Evolutionary conservation across 2,888 invertebrate genomes (phyloP), one percentile per base, ranked within the genome.

Genomic region (Caenorhabditis macrosperma): DNA sequence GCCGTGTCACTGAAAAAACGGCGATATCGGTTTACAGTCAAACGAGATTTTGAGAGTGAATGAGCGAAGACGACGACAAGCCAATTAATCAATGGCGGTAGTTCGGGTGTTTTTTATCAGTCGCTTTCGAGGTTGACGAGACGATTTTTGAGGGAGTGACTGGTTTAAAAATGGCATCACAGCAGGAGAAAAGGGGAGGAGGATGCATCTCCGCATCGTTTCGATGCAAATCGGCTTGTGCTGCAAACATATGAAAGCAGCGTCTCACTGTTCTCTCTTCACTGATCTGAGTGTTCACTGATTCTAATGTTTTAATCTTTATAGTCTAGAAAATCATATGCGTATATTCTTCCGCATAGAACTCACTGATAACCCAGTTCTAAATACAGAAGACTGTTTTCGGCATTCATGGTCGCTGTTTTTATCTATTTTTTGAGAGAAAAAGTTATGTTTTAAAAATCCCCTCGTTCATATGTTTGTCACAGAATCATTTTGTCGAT

Each of bases 1-100:
- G 63, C 63, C 46, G 41, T 50, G 61, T 44, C 71, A 30, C 55
- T 28, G 57, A 69, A 72, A 72, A 67, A 72, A 55, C 38, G 52
- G 50, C 55, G 55, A 72, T 64, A 72, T 72, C 72, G 72, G 72
- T 72, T 72, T 72, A 72, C 72, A 72, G 72, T 64, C 52, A 72
- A 72, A 72, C 72, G 72, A 72, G 72, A 72, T 72, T 72, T 71
- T 71, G 50, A 44, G 57, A 60, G 71, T 30, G 55, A 57, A 48
- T 35, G 57, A 33, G 57, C 46, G 52, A 50, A 44, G 46, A 41
- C 57, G 72, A 72, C 63, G 72, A 72, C 72, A 72, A 72, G 63
- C 72, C 64, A 72, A 72, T 72, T 72, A 72, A 72, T 72, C 72
- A 72, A 64, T 72, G 72, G 48, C 63, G 22, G 57, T 64, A 64